Evolutionary conservation across 2,888 invertebrate species (phyloP).

Genomic region (Scaptomyza flava): DNA sequence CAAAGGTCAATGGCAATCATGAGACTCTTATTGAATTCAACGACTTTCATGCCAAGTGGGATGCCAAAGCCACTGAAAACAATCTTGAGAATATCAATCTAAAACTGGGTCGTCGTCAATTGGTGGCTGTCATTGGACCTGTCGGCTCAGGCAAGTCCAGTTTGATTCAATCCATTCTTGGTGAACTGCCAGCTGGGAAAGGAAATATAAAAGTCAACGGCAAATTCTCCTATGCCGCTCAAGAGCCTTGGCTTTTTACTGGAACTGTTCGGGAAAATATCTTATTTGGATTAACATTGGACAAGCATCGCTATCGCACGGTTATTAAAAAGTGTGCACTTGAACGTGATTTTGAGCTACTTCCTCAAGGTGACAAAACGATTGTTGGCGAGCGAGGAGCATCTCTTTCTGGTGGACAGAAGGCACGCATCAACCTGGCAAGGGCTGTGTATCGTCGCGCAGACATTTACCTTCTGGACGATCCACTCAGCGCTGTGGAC

Average conservation of each 20-base stretch:
- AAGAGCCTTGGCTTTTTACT: slow-evolving; percentile 93
- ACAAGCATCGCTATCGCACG: slow-evolving; percentile 86
- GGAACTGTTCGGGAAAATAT: slow-evolving; percentile 88
- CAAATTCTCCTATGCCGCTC: slow-evolving; percentile 89
- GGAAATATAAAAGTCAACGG: slow-evolving; percentile 86
- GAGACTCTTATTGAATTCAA: slow-evolving; percentile 85
- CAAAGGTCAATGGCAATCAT: slow-evolving; percentile 23
- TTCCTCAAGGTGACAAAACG: slow-evolving; percentile 87
- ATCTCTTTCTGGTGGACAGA: slow-evolving; percentile 93
- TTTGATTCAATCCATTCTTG: slow-evolving; percentile 85
- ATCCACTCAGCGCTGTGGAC: slow-evolving; percentile 96
- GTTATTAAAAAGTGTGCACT: slow-evolving; percentile 85
- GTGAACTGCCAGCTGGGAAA: slow-evolving; percentile 85
- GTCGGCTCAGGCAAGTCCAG: slow-evolving; percentile 88
- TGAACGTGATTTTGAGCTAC: slow-evolving; percentile 86
- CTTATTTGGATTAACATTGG: slow-evolving; percentile 86
- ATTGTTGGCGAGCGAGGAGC: slow-evolving; percentile 92
- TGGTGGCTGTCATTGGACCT: slow-evolving; percentile 89
- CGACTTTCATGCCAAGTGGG: slow-evolving; percentile 89
- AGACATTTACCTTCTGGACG: slow-evolving; percentile 94
- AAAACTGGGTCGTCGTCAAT: slow-evolving; percentile 87
- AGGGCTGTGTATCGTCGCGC: slow-evolving; percentile 93
- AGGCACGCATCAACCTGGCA: slow-evolving; percentile 94
- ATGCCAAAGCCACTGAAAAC: slow-evolving; percentile 86
- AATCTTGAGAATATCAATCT: slow-evolving; percentile 88